phyloP scores from a whole-genome alignment of 2,888 invertebrate genomes.

The Brachycybe producta region DNA sequence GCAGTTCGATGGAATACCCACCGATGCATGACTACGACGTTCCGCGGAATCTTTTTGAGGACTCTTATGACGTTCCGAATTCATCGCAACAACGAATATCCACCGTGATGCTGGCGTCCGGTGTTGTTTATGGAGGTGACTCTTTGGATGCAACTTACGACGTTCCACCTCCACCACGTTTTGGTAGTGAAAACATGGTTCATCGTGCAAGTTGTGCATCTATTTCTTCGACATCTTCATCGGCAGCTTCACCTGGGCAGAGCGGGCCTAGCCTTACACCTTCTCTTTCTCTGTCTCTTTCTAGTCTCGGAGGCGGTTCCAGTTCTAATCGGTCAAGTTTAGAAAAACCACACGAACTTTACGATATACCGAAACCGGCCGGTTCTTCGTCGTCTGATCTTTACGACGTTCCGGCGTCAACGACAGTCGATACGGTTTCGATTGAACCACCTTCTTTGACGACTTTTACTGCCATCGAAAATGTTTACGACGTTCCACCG shows the following conservation, averaged over 20 bases:
- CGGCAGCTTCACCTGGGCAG: slow-evolving; percentile 37
- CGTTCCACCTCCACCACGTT: slow-evolving; percentile 8
- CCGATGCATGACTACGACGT: slow-evolving; percentile 10
- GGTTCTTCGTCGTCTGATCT: slow-evolving; percentile 30
- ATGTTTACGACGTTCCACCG: slow-evolving; percentile 36
- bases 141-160: slow-evolving; percentile 3
- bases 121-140: neutral
- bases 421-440: slow-evolving; percentile 47
- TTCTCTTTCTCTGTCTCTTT: slow-evolving; percentile 40
- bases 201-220: slow-evolving; percentile 33
- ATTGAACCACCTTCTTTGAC: slow-evolving; percentile 11
- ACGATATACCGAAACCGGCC: slow-evolving; percentile 50
- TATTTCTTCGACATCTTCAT: slow-evolving; percentile 31
- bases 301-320: slow-evolving; percentile 30
- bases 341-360: slow-evolving; percentile 37
- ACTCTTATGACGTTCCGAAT: neutral
- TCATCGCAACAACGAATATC: neutral
- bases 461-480: slow-evolving; percentile 27
- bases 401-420: slow-evolving; percentile 36
- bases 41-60: slow-evolving; percentile 1
- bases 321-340: slow-evolving; percentile 32
- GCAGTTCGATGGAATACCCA: neutral
- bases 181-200: too few species aligned
- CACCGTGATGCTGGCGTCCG: neutral
- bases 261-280: slow-evolving; percentile 32